These are phyloP conservation scores for Synergus umbraculus DNA, from an alignment of 2,888 invertebrate species.

Conservation along the genomic window DNA sequence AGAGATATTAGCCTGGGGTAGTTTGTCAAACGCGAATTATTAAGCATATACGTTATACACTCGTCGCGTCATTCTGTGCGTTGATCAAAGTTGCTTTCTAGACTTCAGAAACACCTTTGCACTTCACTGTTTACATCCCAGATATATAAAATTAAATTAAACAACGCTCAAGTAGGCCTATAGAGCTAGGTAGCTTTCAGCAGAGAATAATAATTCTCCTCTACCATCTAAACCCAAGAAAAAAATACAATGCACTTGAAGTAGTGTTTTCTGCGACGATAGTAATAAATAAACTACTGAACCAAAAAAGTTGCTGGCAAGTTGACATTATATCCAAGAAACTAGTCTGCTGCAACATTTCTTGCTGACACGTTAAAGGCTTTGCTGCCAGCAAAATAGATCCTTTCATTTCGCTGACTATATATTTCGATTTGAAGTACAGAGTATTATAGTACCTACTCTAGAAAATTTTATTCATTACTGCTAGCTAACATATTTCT, in stretches of 20 bases:
- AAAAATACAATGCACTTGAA: not conserved
- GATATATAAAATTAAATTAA: too few species aligned
- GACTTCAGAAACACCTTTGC: not conserved
- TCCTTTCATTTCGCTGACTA: not conserved
- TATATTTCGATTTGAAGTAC: not conserved
- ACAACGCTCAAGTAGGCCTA: too few species aligned
- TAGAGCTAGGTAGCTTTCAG: too few species aligned
- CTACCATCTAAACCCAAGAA: not conserved
- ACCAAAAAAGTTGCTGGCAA: not conserved
- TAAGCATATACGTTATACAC: constrained; percentile 14
- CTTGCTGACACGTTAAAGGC: not conserved
- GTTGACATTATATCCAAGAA: not conserved
- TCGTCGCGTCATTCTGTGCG: not conserved
- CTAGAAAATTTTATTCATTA: constrained; percentile 14
- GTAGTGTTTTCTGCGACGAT: not conserved
- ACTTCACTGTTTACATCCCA: not conserved
- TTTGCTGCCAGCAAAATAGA: not conserved
- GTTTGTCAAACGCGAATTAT: constrained; percentile 38
- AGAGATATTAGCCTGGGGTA: constrained; percentile 23
- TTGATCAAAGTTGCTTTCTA: constrained; percentile 24
- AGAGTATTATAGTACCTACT: not conserved
- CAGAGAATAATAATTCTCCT: not conserved
- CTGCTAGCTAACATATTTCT: constrained; percentile 1
- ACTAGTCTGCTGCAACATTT: not conserved
- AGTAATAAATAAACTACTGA: not conserved